Base-by-base conservation (phyloP, 2,888 invertebrate species). In the Matsumyia berberina region DNA sequence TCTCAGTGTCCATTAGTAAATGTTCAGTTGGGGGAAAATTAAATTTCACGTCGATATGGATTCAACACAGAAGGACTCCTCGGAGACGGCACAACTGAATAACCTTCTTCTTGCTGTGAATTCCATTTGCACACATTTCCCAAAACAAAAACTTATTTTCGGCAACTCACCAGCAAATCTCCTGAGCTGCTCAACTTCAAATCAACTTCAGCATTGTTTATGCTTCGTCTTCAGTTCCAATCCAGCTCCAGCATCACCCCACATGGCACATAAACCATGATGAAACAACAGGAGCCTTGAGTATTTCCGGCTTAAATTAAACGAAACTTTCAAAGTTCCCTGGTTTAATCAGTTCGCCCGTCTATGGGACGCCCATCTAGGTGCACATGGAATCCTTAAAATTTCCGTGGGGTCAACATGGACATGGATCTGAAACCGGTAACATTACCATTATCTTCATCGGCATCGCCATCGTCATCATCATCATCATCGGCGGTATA, bases 161-260 rank as follows among this genome's bases (percentile, higher is more conserved):
- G 46, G 49, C n/a, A 70, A 46, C 53, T 39, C 49, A 58, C 11
- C 58, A 29, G n/a, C 58, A 72, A 72, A 39, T 72, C 72, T 60
- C 72, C 37, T 49, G 72, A 51, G 72, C 72, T 60, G 49, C 39
- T 72, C 72, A 72, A 60, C 60, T 72, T 72, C 72, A 72, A 60
- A 72, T 72, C 72, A 72, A 72, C 72, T 72, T 39, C 8, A 24
- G 49, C 44, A 44, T 44, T 69, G 55, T 69, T 69, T 69, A 57
- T 73, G 62, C 37, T 73, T 33, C 55, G 44, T 33, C 55, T 64
- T 49, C 66, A 33, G 24, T 46, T 57, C 31, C 64, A 66, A 44
- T 53, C 37, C 62, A 37, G 24, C 24, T 29, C 53, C n/a, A 12
- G 29, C 42, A 11, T 29, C 9, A 39, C 37, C 35, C 74, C 37